phyloP scores from a whole-genome alignment of 2,797 vertebrate species.

The Emydoidea blandingii region DNA sequence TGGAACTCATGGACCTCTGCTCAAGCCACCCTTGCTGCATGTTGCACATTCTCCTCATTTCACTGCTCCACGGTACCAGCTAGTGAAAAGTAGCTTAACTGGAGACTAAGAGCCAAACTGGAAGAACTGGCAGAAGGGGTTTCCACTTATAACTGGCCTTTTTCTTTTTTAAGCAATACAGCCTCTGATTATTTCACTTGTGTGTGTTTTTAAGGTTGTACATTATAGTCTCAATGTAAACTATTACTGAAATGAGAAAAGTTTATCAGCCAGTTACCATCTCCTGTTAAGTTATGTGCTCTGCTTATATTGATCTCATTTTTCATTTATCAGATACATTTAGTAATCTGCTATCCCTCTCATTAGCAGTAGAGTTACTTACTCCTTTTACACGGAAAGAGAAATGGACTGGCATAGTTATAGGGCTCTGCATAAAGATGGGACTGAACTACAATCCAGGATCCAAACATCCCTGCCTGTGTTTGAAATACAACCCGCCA shows the following conservation, averaged over 20 bases:
- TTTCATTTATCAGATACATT: neutral
- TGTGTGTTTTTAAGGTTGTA: slow-evolving; percentile 45
- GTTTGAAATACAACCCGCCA: neutral
- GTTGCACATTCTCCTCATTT: neutral
- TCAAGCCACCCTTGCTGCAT: neutral
- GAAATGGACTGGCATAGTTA: neutral
- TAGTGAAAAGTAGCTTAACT: slow-evolving; percentile 50
- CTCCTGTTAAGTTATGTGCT: neutral
- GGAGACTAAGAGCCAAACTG: slow-evolving; percentile 39
- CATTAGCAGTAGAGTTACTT: slow-evolving; percentile 2
- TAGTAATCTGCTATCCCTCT: neutral
- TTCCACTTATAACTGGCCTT: slow-evolving; percentile 57
- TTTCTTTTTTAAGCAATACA: slow-evolving; percentile 70
- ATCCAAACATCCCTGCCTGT: neutral
- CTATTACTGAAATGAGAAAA: neutral
- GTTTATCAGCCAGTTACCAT: slow-evolving; percentile 3
- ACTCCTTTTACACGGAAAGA: neutral
- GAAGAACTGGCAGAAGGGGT: slow-evolving; percentile 49
- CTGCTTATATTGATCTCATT: neutral
- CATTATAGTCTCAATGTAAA: slow-evolving; percentile 22
- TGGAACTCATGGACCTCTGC: neutral
- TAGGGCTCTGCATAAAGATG: neutral
- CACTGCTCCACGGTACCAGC: neutral
- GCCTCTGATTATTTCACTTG: slow-evolving; percentile 35
- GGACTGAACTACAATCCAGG: neutral